Evolutionary conservation across 2,113 vertebrate species (phyloP).

Genomic region (Erpornis zantholeuca): DNA sequence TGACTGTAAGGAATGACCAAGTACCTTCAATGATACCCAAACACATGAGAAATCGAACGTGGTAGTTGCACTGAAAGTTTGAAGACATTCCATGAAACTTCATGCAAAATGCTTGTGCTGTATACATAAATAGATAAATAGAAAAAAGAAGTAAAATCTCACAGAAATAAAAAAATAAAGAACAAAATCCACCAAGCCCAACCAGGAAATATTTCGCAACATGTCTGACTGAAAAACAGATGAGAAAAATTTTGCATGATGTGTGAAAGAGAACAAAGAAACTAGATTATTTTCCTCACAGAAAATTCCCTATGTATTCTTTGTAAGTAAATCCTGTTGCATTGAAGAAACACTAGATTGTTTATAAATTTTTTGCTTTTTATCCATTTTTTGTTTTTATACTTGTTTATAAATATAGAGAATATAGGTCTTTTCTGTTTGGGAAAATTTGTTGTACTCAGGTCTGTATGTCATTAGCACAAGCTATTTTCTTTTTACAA

Average conservation of each 20-base stretch:
- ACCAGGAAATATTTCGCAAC: neutral
- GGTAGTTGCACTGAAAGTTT: fast-evolving
- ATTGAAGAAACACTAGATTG: neutral
- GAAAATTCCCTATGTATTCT: neutral
- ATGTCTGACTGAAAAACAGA: neutral
- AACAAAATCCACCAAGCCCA: neutral
- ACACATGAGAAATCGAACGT: neutral
- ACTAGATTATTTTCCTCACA: neutral
- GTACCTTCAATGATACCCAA: neutral
- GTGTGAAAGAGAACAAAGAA: neutral
- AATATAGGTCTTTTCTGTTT: neutral
- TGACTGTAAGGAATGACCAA: neutral
- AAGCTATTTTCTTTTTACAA: neutral
- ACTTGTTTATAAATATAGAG: neutral
- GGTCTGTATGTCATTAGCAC: neutral
- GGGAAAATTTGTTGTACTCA: neutral
- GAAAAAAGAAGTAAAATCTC: neutral
- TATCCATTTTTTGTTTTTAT: neutral
- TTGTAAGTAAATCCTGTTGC: neutral
- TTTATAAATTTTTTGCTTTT: neutral
- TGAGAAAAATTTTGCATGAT: neutral
- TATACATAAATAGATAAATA: neutral
- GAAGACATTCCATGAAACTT: neutral
- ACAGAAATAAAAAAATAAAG: neutral
- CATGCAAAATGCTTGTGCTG: neutral